Base-by-base conservation (phyloP, 2,797 vertebrate genomes). In the Kryptopterus vitreolus region DNA sequence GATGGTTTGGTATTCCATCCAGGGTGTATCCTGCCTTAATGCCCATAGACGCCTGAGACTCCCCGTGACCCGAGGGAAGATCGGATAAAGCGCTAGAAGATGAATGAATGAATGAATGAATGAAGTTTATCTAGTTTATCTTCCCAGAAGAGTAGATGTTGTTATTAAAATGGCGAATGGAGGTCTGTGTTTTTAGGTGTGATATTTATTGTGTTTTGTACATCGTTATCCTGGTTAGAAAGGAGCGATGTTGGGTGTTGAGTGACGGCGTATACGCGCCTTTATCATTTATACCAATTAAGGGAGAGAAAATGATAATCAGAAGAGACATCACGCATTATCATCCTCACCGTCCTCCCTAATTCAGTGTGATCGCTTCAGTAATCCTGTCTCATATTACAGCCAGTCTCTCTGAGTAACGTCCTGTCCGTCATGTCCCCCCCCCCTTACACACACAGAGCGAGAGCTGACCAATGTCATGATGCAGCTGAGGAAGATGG, bases 401-500 rank as follows among this genome's bases (percentile, higher is more conserved):
- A 2, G n/a, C 63, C 22, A 65, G 62, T 68, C 38, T 46, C n/a
- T 46, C 65, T 50, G 48, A 31, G 9, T 72, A 65, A 75, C 70
- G 10, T n/a, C n/a, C 18, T 18, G 38, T n/a, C 48, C 29, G 35
- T 16, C 29, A 38, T 70, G 15, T 18, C 4, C 4, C 18, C 52
- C 10, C 61, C n/a, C n/a, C n/a, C n/a, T n/a, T n/a, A n/a, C n/a
- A 24, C 50, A 43, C 78, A 16, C 83, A 96, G 95, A 94, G 85
- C 95, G 94, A 76, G 92, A 84, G 53, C 93, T 95, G 91, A 93
- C 93, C 83, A 96, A 96, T 86, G 95, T 91, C 62, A 96, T 95
- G 95, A 96, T 96, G 95, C 95, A 96, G 1, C 91, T 96, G 84
- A 92, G 95, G 80, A 96, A 95, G 91, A 96, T 96, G 95, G 95